Evolutionary conservation across 2,797 vertebrate species (phyloP).

Genomic region (Lophura swinhoii): DNA sequence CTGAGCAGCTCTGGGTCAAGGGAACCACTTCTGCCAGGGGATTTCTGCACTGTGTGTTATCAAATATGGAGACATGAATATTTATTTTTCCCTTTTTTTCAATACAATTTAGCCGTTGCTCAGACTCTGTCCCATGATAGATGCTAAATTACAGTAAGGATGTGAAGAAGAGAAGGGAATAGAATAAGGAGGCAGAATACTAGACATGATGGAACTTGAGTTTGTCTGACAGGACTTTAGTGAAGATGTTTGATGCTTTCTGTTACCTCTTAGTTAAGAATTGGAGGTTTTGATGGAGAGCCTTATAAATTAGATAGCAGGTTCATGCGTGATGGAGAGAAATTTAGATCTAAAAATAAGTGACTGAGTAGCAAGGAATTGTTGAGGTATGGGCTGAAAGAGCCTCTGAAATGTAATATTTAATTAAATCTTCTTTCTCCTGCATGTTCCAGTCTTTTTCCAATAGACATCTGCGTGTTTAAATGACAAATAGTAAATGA

Average conservation of each 20-base stretch:
- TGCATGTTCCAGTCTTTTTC: not conserved
- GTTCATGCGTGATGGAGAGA: constrained; percentile 6
- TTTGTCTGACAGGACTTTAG: not conserved
- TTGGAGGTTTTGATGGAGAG: constrained; percentile 40
- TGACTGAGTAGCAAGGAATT: not conserved
- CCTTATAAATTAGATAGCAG: constrained; percentile 52
- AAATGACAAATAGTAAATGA: constrained; percentile 39
- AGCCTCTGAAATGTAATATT: constrained; percentile 17
- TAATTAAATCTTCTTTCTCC: constrained; percentile 44
- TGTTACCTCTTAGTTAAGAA: not conserved
- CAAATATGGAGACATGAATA: not conserved
- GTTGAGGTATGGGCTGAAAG: constrained; percentile 15
- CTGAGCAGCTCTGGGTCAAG: not conserved
- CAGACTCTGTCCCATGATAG: not conserved
- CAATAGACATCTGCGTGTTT: not conserved
- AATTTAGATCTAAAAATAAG: constrained; percentile 60
- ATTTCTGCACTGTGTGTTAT: not conserved
- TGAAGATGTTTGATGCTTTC: not conserved
- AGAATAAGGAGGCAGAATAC: not conserved
- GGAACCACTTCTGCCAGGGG: not conserved
- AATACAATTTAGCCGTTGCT: not conserved
- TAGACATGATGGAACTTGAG: not conserved
- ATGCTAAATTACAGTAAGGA: not conserved
- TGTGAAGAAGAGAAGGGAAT: not conserved
- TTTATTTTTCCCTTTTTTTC: not conserved